Evolutionary conservation across 2,113 vertebrate species (phyloP).

Genomic region (Ranitomeya imitator): DNA sequence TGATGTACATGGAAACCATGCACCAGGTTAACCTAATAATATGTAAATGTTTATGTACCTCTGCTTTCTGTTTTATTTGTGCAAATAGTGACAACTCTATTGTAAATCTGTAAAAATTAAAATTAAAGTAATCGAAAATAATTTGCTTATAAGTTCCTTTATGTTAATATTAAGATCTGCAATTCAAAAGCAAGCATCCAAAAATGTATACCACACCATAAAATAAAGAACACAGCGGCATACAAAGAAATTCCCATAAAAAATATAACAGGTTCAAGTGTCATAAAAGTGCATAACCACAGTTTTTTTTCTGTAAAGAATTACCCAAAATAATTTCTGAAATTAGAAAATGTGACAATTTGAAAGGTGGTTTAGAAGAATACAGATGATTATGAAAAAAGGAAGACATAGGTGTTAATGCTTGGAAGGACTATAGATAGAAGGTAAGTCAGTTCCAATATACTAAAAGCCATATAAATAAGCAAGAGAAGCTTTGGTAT

Average conservation of each 20-base stretch:
- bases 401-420: no score
- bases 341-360: no score
- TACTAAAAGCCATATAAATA: no score
- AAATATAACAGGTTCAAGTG: no score
- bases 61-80: background rate
- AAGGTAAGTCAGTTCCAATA: no score
- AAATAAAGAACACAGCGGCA: background rate
- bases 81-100: background rate
- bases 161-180: background rate
- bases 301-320: no score
- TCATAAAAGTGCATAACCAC: no score
- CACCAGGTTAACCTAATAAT: constrained; percentile 5
- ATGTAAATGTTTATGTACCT: background rate
- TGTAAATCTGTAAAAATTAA: background rate
- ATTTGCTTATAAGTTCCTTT: background rate
- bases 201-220: background rate
- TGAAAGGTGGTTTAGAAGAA: no score
- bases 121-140: background rate
- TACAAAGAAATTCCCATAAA: background rate
- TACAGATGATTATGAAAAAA: no score
- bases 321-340: no score
- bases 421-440: no score
- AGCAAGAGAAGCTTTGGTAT: no score
- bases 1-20: background rate
- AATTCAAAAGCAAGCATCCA: background rate